A percentile compares a stretch with the other conserved stretches of the same genome.
Conservation (phyloP, 2,888 invertebrate species). For the Ferrisia virgata region DNA sequence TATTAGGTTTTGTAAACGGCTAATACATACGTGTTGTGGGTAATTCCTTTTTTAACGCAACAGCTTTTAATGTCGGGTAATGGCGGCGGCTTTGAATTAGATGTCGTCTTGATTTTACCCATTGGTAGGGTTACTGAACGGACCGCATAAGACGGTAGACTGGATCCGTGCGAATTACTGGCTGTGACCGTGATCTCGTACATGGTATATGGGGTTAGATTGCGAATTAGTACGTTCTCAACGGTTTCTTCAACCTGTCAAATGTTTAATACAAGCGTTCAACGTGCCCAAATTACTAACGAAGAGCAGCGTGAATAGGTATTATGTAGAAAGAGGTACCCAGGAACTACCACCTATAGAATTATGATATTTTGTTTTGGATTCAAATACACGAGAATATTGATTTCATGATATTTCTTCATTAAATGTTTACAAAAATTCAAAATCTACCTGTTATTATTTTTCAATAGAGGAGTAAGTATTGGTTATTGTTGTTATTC, state of each 20-base stretch:
- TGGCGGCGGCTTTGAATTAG: constrained; percentile 59
- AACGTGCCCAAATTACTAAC: background rate
- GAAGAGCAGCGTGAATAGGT: background rate
- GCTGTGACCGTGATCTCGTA: constrained; percentile 75
- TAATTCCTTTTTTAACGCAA: constrained; percentile 69
- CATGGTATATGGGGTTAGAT: constrained; percentile 75
- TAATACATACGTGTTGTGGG: constrained; percentile 60
- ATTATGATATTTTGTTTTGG: too few relatives aligned
- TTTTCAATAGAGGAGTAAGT: too few relatives aligned
- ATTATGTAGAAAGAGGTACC: background rate
- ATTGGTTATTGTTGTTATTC: too few relatives aligned
- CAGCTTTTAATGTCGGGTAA: constrained; percentile 74
- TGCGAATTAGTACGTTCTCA: constrained; percentile 56
- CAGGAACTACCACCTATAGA: too few relatives aligned
- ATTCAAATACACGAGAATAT: too few relatives aligned
- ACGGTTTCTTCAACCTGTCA: constrained; percentile 49
- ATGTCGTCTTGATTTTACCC: constrained; percentile 60
- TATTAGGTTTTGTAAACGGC: background rate
- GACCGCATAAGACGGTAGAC: constrained; percentile 70
- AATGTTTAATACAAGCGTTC: background rate
- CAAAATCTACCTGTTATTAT: too few relatives aligned
- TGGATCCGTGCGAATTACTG: constrained; percentile 70
- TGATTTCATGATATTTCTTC: too few relatives aligned
- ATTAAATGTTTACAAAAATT: too few relatives aligned
- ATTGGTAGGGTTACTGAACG: constrained; percentile 70